Evolutionary conservation across 2,113 vertebrate genomes (phyloP).

Genomic region (Cephalopterus ornatus): DNA sequence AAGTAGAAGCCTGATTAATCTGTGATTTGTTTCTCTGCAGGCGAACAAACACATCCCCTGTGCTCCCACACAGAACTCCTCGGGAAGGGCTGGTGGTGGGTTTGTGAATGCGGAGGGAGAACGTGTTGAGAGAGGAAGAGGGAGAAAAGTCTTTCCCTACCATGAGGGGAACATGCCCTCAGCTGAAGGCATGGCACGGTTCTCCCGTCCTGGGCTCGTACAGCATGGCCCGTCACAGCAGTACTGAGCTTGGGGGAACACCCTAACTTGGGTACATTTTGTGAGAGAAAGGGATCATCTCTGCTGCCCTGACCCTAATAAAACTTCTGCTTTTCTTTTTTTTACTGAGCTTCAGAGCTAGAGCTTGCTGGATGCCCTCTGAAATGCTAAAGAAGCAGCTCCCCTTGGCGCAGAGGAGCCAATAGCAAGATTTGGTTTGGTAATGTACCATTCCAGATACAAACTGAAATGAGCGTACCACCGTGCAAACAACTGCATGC

Average conservation of each 20-base stretch:
- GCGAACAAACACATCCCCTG: neutral
- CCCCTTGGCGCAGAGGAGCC: neutral
- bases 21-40: constrained; percentile 10
- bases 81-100: neutral
- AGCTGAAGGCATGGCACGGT: neutral
- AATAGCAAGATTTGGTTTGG: neutral
- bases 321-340: neutral
- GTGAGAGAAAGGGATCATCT: neutral
- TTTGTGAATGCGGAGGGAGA: neutral
- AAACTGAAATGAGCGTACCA: neutral
- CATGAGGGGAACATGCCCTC: neutral
- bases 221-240: neutral
- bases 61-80: neutral
- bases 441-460: neutral
- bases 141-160: neutral
- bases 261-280: neutral
- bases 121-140: neutral
- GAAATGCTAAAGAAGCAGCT: neutral
- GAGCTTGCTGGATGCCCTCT: neutral
- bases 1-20: constrained; percentile 27
- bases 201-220: neutral
- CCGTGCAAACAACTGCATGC: neutral
- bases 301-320: neutral
- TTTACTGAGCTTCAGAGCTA: neutral
- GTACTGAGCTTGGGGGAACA: neutral